These are phyloP conservation scores for Yponomeuta sedellus DNA, from an alignment of 2,888 invertebrate genomes.

Conservation along the genomic window DNA sequence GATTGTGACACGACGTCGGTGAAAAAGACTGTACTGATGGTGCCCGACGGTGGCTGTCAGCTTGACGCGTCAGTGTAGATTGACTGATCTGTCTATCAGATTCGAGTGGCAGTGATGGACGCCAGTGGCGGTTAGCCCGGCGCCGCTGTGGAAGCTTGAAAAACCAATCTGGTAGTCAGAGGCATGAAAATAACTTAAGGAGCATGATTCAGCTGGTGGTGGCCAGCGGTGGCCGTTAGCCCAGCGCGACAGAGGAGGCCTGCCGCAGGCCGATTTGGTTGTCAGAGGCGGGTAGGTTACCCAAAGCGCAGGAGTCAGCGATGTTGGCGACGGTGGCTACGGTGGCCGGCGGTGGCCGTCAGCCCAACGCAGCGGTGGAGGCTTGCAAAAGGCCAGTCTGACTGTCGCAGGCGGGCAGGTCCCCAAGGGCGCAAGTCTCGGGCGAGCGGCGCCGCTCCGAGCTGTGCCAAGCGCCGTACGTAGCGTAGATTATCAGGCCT, in stretches of 20 bases:
- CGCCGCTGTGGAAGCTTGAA: not conserved
- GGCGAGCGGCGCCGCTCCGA: slow-evolving; percentile 56
- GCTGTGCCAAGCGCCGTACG: slow-evolving; percentile 85
- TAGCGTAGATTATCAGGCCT: slow-evolving; percentile 84
- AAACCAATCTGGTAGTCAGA: too few relatives aligned
- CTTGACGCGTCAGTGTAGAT: too few relatives aligned
- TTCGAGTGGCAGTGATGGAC: too few relatives aligned
- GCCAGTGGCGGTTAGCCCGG: too few relatives aligned
- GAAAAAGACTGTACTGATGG: too few relatives aligned
- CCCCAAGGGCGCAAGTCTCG: slow-evolving; percentile 39
- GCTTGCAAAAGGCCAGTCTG: slow-evolving; percentile 45
- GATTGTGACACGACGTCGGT: too few relatives aligned
- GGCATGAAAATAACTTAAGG: slow-evolving; percentile 33
- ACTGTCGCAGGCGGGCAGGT: slow-evolving; percentile 52
- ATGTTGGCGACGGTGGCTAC: too few relatives aligned
- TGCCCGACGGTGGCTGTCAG: too few relatives aligned
- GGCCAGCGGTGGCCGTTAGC: not conserved
- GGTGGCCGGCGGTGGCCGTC: not conserved
- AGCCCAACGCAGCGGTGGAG: not conserved
- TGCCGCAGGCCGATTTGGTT: slow-evolving; percentile 53
- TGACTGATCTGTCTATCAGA: too few relatives aligned
- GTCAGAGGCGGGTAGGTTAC: slow-evolving; percentile 47
- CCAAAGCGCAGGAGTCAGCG: slow-evolving; percentile 28
- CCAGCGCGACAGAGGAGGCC: not conserved
- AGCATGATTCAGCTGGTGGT: slow-evolving; percentile 15